These are phyloP conservation scores for Callipepla squamata DNA, from an alignment of 2,113 vertebrate species.

Conservation along the genomic window DNA sequence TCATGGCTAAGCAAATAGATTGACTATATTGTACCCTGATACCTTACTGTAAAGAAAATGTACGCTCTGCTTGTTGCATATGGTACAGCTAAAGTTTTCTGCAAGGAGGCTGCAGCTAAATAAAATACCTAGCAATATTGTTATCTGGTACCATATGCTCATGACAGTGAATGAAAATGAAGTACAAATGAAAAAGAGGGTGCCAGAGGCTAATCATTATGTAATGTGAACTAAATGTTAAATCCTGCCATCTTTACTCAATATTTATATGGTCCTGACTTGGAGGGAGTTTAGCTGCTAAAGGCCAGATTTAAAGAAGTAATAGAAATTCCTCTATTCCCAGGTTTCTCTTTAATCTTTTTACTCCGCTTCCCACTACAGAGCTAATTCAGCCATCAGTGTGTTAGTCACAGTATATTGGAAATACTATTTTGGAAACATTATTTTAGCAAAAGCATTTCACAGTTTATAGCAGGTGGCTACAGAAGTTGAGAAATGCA, in stretches of 20 bases:
- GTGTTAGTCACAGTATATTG: conserved; percentile 22
- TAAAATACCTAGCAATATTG: conserved; percentile 50
- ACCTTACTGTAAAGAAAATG: background rate
- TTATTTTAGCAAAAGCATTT: background rate
- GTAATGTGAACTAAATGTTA: conserved; percentile 50
- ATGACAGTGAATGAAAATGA: too few species aligned
- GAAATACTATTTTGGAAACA: conserved; percentile 2
- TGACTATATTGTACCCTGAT: background rate
- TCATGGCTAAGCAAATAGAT: background rate
- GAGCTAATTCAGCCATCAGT: conserved; percentile 29
- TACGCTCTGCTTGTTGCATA: background rate
- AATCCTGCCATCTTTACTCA: conserved; percentile 57
- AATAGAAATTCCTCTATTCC: conserved; percentile 33
- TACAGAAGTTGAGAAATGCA: conserved; percentile 58
- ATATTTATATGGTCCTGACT: conserved; percentile 56
- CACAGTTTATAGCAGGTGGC: background rate
- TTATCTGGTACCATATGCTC: conserved; percentile 44
- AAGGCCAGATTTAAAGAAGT: conserved; percentile 42
- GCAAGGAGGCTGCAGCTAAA: conserved; percentile 43
- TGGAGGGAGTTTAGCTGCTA: conserved; percentile 36
- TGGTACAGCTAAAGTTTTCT: conserved; percentile 1
- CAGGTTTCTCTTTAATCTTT: conserved; percentile 50
- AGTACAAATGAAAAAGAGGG: conserved; percentile 48
- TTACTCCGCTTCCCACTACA: conserved; percentile 26
- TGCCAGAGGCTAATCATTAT: conserved; percentile 58